Evolutionary conservation across 2,888 invertebrate genomes (phyloP).

Genomic region (Dryadula phaetusa): DNA sequence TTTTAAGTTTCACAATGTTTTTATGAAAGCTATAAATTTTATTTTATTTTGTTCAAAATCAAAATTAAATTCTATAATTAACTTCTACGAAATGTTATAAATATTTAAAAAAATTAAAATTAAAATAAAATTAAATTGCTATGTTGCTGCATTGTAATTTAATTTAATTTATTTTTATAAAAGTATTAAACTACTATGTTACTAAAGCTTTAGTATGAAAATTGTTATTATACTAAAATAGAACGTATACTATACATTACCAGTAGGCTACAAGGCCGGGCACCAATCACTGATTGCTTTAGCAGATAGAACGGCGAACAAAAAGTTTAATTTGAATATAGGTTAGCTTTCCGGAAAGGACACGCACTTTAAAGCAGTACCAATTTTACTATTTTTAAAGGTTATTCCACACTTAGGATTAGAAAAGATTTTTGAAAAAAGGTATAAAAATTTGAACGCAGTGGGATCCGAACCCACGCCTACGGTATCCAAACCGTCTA

Average conservation of each 20-base stretch:
- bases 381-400: too few relatives aligned
- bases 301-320: conserved; percentile 8
- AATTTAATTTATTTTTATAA: too few relatives aligned
- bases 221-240: conserved; percentile 30
- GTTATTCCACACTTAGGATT: too few relatives aligned
- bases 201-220: conserved; percentile 18
- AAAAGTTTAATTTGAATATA: conserved; percentile 27
- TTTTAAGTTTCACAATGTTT: not conserved
- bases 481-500: too few relatives aligned
- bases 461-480: too few relatives aligned
- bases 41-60: not conserved
- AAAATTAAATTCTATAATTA: too few relatives aligned
- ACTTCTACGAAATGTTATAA: too few relatives aligned
- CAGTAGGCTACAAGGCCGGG: conserved; percentile 29
- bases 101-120: too few relatives aligned
- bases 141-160: too few relatives aligned
- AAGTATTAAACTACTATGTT: not conserved
- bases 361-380: conserved; percentile 5
- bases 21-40: not conserved
- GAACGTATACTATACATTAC: conserved; percentile 23
- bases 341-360: conserved; percentile 21
- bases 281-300: conserved; percentile 29
- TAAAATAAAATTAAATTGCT: too few relatives aligned
- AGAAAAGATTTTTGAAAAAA: too few relatives aligned
- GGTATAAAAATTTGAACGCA: too few relatives aligned